Conservation (phyloP, 2,888 invertebrate species). For the Parascotia fuliginaria region DNA sequence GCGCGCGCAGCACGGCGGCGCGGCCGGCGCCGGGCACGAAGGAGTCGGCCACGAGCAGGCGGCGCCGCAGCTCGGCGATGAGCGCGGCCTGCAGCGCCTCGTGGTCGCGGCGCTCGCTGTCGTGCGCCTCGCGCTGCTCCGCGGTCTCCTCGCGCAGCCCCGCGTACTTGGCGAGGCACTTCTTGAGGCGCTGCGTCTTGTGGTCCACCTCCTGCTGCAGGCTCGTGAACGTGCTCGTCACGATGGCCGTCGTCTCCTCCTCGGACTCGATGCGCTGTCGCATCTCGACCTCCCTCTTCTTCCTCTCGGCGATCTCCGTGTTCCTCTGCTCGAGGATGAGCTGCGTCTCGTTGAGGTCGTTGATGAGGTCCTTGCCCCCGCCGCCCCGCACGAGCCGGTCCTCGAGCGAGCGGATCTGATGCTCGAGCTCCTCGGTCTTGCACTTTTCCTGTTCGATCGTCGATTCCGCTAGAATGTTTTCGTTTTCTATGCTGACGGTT, state of each 20-base stretch:
- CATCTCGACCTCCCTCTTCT: slow-evolving; percentile 96
- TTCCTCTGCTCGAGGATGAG: slow-evolving; percentile 92
- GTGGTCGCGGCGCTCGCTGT: slow-evolving; percentile 95
- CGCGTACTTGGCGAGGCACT: slow-evolving; percentile 92
- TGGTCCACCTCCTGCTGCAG: slow-evolving; percentile 98
- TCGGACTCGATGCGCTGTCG: slow-evolving; percentile 96
- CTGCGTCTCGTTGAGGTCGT: slow-evolving; percentile 98
- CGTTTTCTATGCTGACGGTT: slow-evolving; percentile 78
- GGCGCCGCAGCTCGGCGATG: slow-evolving; percentile 94
- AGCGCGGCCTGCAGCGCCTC: slow-evolving; percentile 94
- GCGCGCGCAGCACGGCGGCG: slow-evolving; percentile 79
- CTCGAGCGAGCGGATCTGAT: slow-evolving; percentile 94
- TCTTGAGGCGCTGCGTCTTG: slow-evolving; percentile 89
- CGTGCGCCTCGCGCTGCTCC: slow-evolving; percentile 91
- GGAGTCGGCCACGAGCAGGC: slow-evolving; percentile 94
- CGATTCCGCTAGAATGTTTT: slow-evolving; percentile 73
- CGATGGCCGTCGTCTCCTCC: slow-evolving; percentile 96
- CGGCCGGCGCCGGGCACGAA: slow-evolving; percentile 90
- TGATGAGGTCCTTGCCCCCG: slow-evolving; percentile 93
- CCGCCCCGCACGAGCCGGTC: slow-evolving; percentile 97
- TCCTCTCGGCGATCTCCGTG: slow-evolving; percentile 95
- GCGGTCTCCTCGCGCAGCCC: slow-evolving; percentile 80
- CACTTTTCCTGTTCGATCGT: slow-evolving; percentile 89
- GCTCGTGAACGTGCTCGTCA: slow-evolving; percentile 95
- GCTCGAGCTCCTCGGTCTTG: slow-evolving; percentile 90